phyloP scores from a whole-genome alignment of 1,140 invertebrate genomes.

The Pentalonia nigronervosa region DNA sequence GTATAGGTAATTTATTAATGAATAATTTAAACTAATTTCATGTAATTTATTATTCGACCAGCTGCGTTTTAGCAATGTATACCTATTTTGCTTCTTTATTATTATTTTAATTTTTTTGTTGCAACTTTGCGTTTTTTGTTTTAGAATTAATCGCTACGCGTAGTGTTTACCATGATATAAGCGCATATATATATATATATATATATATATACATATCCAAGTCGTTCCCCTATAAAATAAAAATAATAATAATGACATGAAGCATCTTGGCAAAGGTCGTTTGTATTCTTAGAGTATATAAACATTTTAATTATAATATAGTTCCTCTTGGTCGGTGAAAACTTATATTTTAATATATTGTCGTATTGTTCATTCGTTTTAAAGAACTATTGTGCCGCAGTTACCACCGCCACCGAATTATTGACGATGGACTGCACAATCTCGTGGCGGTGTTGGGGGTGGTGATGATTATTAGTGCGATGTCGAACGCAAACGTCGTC shows the following conservation, averaged over 20 bases:
- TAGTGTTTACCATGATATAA: neutral
- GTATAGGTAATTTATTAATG: too few species aligned
- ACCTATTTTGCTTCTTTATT: neutral
- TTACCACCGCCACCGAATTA: neutral
- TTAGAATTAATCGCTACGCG: neutral
- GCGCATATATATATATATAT: neutral
- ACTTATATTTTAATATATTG: neutral
- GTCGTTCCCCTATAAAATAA: neutral
- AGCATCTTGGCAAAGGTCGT: slow-evolving; percentile 29
- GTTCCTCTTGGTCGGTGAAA: neutral
- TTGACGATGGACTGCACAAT: neutral
- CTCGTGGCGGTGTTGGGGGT: neutral
- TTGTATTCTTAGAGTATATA: neutral
- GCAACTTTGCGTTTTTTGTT: neutral
- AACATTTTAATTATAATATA: neutral
- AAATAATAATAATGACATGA: neutral
- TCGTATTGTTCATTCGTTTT: neutral
- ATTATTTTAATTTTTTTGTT: neutral
- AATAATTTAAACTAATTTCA: slow-evolving; percentile 43
- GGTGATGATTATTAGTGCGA: neutral
- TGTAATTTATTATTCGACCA: slow-evolving; percentile 20
- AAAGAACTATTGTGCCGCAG: neutral
- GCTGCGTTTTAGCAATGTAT: neutral
- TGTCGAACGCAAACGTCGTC: neutral
- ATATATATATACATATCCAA: neutral